Conservation (phyloP, 2,797 vertebrate species). For the Crenichthys baileyi region DNA sequence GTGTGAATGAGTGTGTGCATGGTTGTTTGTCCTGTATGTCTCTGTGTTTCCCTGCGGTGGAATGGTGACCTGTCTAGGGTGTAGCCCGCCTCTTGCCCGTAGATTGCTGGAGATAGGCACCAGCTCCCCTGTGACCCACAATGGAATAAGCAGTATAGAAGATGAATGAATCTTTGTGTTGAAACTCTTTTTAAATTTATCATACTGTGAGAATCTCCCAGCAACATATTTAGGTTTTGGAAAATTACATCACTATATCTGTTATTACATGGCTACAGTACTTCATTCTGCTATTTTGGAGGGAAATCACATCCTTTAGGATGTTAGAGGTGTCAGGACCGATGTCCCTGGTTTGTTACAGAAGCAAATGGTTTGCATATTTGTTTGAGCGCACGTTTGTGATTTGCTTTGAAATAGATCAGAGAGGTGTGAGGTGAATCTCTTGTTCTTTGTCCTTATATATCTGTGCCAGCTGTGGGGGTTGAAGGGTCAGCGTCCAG, state of each 20-base stretch:
- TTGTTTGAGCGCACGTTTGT: conserved; percentile 21
- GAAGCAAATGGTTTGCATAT: conserved; percentile 41
- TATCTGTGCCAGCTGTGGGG: conserved; percentile 49
- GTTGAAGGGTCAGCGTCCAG: conserved; percentile 12
- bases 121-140: too few relatives aligned
- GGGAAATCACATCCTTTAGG: conserved; percentile 15
- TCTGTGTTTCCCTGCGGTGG: too few relatives aligned
- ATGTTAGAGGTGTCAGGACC: conserved; percentile 34
- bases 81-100: too few relatives aligned
- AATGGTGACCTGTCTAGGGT: too few relatives aligned
- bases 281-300: conserved; percentile 5
- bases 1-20: too few relatives aligned
- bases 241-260: conserved; percentile 32
- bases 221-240: conserved; percentile 17
- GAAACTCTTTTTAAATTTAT: too few relatives aligned
- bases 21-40: too few relatives aligned
- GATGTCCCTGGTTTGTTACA: conserved; percentile 34
- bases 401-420: conserved; percentile 60
- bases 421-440: conserved; percentile 46
- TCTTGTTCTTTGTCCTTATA: conserved; percentile 33
- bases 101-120: too few relatives aligned
- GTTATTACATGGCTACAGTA: conserved; percentile 21
- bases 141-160: too few relatives aligned
- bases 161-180: too few relatives aligned
- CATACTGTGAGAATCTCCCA: too few relatives aligned